Percentiles rank a stretch among this genome's conserved stretches.
Conservation (phyloP, 2,797 vertebrate genomes). For the Urocyon cinereoargenteus region DNA sequence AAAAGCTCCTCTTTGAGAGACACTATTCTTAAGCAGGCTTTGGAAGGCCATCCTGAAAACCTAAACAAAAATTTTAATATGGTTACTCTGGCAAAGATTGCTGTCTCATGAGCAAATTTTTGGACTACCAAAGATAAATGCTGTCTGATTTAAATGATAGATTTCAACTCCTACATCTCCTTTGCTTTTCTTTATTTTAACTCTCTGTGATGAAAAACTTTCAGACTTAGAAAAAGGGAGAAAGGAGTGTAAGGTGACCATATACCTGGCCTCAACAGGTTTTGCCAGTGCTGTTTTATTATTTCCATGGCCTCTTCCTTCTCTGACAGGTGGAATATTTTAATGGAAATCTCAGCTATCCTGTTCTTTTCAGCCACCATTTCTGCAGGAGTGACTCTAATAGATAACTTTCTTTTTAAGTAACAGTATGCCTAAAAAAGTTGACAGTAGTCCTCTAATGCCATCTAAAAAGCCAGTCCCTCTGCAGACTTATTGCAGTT, state of each 20-base stretch:
- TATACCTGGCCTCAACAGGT: neutral
- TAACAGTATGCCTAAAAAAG: neutral
- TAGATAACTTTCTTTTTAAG: neutral
- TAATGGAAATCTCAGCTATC: neutral
- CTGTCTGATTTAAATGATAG: neutral
- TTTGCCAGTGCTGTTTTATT: neutral
- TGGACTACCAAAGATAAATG: neutral
- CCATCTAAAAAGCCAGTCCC: neutral
- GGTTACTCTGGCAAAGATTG: neutral
- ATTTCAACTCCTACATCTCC: neutral
- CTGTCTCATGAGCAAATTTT: neutral
- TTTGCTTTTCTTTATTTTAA: neutral
- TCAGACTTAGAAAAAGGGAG: neutral
- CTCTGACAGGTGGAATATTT: neutral
- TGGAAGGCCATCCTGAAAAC: neutral
- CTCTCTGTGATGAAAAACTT: neutral
- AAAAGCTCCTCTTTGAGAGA: neutral
- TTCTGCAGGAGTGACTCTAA: neutral
- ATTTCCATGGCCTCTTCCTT: neutral
- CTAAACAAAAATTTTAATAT: neutral
- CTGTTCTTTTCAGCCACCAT: neutral
- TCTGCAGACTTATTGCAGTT: neutral
- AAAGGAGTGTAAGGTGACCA: neutral
- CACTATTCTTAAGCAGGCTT: neutral
- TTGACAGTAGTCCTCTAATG: neutral